phyloP scores from a whole-genome alignment of 1,140 invertebrate genomes.

The Cecropterus lyciades region DNA sequence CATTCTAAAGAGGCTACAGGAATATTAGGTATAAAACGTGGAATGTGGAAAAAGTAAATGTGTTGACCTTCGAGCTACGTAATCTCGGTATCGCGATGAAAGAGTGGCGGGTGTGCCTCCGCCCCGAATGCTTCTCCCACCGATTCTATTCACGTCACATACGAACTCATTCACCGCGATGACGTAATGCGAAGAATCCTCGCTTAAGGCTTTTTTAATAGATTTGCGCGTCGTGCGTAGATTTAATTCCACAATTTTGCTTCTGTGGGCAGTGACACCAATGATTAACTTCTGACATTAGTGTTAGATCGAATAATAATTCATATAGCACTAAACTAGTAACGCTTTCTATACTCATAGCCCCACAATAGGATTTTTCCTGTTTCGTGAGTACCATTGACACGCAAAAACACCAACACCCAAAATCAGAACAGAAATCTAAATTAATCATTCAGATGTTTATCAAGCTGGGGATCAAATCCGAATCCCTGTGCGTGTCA shows the following conservation, averaged over 20 bases:
- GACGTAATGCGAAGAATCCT: constrained; percentile 46
- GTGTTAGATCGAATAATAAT: too few relatives aligned
- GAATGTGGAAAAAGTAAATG: constrained; percentile 12
- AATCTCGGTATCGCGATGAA: constrained; percentile 15
- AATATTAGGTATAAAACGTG: constrained; percentile 4
- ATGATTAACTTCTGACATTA: not conserved
- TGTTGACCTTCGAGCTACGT: constrained; percentile 14
- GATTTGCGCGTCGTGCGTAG: not conserved
- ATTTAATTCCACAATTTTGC: not conserved
- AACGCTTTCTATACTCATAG: too few relatives aligned
- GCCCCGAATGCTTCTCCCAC: constrained; percentile 13
- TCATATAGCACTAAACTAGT: too few relatives aligned
- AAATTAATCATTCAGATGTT: too few relatives aligned
- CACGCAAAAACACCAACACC: too few relatives aligned
- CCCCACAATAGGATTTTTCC: too few relatives aligned
- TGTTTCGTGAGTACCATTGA: too few relatives aligned
- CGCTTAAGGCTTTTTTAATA: constrained; percentile 6
- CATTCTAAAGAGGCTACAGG: constrained; percentile 2
- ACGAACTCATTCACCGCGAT: constrained; percentile 54
- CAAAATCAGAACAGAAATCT: too few relatives aligned
- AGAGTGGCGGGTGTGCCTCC: constrained; percentile 16
- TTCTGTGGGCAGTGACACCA: not conserved
- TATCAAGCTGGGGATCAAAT: too few relatives aligned
- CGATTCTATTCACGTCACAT: constrained; percentile 51
- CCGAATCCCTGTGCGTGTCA: too few relatives aligned